Percentiles rank a stretch among this genome's conserved stretches.
Evolutionary conservation across 2,888 invertebrate species (phyloP).

Genomic region (Monoplex corrugatus): DNA sequence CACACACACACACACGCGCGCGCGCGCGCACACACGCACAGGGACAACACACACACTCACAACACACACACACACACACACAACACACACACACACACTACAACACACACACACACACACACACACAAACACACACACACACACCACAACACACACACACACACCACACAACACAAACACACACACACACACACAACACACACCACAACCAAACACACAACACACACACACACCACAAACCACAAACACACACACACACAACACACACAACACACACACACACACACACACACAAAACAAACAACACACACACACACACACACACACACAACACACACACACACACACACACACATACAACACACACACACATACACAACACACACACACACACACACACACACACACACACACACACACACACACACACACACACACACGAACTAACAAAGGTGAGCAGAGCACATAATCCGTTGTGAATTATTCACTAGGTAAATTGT

Average conservation of each 20-base stretch:
- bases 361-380: background rate
- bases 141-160: background rate
- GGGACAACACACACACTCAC: background rate
- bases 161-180: background rate
- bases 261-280: background rate
- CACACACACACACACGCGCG: background rate
- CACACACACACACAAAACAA: background rate
- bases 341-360: background rate
- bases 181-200: background rate
- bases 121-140: background rate
- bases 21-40: background rate
- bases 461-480: too few species aligned
- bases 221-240: background rate
- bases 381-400: constrained; percentile 7
- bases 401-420: constrained; percentile 22
- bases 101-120: background rate
- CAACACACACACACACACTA: too few species aligned
- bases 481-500: too few species aligned
- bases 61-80: too few species aligned
- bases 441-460: too few species aligned
- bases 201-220: too few species aligned
- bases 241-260: background rate
- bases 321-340: constrained; percentile 22
- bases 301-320: background rate
- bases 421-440: background rate